phyloP scores from a whole-genome alignment of 2,113 vertebrate genomes.

The Amblyopsis rosae region DNA sequence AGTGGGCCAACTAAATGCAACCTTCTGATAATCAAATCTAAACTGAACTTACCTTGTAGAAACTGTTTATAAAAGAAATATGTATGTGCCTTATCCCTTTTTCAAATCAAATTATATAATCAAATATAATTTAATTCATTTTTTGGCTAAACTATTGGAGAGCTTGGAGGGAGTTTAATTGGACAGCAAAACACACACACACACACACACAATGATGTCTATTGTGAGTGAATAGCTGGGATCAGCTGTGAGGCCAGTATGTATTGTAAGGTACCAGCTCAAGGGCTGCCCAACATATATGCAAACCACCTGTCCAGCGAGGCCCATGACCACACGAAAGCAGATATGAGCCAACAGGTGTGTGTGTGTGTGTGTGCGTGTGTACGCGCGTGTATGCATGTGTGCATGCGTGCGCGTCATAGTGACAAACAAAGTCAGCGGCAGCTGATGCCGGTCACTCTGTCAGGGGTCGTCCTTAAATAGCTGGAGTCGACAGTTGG shows the following conservation, averaged over 20 bases:
- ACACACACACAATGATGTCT: too few species aligned
- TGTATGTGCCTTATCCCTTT: too few species aligned
- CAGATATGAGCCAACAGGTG: slow-evolving; percentile 75
- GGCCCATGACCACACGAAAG: slow-evolving; percentile 69
- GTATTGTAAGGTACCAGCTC: slow-evolving; percentile 28
- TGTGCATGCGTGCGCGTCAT: slow-evolving; percentile 45
- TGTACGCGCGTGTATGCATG: slow-evolving; percentile 33
- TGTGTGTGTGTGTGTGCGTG: slow-evolving; percentile 19
- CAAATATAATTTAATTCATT: too few species aligned
- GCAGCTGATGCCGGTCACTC: slow-evolving; percentile 68
- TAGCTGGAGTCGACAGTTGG: slow-evolving; percentile 73
- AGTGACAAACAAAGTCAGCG: slow-evolving; percentile 60
- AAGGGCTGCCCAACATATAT: slow-evolving; percentile 27
- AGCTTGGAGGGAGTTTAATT: too few species aligned
- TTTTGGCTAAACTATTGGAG: too few species aligned
- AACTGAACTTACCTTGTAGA: neutral
- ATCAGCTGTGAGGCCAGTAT: neutral
- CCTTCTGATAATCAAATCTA: neutral
- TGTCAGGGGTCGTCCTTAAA: slow-evolving; percentile 70
- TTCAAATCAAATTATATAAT: too few species aligned
- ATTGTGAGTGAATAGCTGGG: neutral
- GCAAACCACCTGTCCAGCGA: slow-evolving; percentile 69
- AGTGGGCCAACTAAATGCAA: neutral
- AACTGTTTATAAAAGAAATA: too few species aligned
- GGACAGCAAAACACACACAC: too few species aligned